These are phyloP conservation scores for Zeuzera pyrina DNA, from an alignment of 2,888 invertebrate genomes.

Conservation along the genomic window DNA sequence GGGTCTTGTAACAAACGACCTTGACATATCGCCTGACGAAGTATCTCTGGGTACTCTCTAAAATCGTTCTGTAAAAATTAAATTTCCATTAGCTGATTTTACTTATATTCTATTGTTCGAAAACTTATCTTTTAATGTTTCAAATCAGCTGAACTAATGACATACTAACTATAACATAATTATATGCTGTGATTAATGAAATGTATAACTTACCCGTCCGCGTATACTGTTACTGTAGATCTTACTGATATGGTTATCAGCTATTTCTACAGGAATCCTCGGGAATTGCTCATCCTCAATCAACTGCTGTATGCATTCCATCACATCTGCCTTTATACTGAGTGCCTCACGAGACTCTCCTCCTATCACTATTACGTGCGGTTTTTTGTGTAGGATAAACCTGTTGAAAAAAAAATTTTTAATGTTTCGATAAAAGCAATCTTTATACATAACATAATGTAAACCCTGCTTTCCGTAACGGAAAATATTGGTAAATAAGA, in stretches of 20 bases:
- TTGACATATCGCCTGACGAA: constrained; percentile 94
- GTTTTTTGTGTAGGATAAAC: constrained; percentile 92
- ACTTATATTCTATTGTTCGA: neutral
- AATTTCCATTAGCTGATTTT: neutral
- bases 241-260: constrained; percentile 95
- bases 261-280: constrained; percentile 88
- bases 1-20: constrained; percentile 96
- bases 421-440: neutral
- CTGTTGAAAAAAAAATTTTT: constrained; percentile 48
- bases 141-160: neutral
- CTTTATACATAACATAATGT: neutral
- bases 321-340: constrained; percentile 85
- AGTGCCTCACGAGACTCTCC: constrained; percentile 93
- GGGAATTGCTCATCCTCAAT: constrained; percentile 91
- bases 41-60: constrained; percentile 91
- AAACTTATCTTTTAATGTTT: neutral
- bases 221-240: constrained; percentile 94
- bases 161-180: neutral
- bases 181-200: neutral
- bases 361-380: constrained; percentile 93
- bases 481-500: no score
- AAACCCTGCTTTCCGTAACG: no score
- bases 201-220: constrained; percentile 73
- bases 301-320: constrained; percentile 80
- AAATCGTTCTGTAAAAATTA: constrained; percentile 78